These are phyloP conservation scores for Buteo buteo DNA, from an alignment of 2,113 vertebrate genomes.

Conservation along the genomic window DNA sequence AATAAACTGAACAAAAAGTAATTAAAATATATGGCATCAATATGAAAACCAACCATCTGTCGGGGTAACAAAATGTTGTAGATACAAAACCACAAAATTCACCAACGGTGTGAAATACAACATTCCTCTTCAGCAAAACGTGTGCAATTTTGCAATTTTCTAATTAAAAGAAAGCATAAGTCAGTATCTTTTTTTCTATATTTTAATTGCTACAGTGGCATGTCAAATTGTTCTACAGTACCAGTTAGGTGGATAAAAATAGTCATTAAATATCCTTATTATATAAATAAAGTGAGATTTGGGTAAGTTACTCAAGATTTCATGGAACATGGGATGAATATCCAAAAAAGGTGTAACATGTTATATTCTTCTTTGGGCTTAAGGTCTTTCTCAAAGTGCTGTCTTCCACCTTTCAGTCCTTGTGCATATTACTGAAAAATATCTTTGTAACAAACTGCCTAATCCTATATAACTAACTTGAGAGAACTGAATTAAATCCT, in stretches of 20 bases:
- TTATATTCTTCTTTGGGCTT: not conserved
- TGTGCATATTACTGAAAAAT: not conserved
- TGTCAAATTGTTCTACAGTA: not conserved
- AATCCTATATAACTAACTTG: not conserved
- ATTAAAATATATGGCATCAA: not conserved
- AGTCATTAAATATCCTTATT: not conserved
- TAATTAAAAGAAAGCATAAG: not conserved
- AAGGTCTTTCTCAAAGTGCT: not conserved
- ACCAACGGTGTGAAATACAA: not conserved
- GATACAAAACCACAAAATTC: not conserved
- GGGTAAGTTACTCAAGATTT: not conserved
- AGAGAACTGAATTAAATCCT: not conserved
- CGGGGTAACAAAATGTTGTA: not conserved
- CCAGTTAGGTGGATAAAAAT: not conserved
- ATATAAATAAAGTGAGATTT: not conserved
- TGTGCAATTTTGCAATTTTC: not conserved
- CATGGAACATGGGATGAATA: not conserved
- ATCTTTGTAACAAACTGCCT: not conserved
- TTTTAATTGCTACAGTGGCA: not conserved
- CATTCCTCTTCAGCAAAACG: not conserved
- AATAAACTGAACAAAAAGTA: not conserved
- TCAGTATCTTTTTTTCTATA: not conserved
- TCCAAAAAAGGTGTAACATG: not conserved
- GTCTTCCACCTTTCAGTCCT: not conserved
- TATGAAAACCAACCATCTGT: not conserved